Percentiles rank a stretch among this genome's conserved stretches.
These are phyloP conservation scores for Hoplostethus mediterraneus DNA, from an alignment of 2,797 vertebrate species.

Conservation along the genomic window DNA sequence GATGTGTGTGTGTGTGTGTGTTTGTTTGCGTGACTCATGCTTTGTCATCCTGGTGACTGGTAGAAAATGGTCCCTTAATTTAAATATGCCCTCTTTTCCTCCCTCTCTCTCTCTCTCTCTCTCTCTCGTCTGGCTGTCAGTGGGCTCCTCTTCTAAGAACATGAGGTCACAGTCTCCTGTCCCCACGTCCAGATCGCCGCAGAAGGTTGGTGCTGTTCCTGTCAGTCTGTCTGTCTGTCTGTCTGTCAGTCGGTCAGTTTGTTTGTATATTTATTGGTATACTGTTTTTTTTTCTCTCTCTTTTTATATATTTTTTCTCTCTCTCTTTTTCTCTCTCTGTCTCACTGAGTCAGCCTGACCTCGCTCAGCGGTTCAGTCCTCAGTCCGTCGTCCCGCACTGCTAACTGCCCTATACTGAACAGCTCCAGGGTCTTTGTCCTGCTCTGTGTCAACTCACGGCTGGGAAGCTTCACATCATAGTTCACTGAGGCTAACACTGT, in stretches of 20 bases:
- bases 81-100: constrained; percentile 39
- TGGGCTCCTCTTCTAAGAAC: constrained; percentile 94
- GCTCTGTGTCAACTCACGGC: constrained; percentile 46
- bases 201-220: constrained; percentile 89
- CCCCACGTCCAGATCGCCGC: constrained; percentile 92
- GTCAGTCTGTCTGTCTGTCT: constrained; percentile 19
- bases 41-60: constrained; percentile 49
- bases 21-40: constrained; percentile 66
- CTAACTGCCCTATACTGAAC: constrained; percentile 38
- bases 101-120: background rate
- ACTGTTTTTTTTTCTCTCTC: background rate
- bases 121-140: constrained; percentile 64
- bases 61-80: constrained; percentile 48
- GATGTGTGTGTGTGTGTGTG: constrained; percentile 30
- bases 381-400: constrained; percentile 41
- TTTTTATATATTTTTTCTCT: background rate
- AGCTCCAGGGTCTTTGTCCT: constrained; percentile 60
- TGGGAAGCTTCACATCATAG: constrained; percentile 58
- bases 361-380: constrained; percentile 49
- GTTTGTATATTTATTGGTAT: background rate
- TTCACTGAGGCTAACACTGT: constrained; percentile 65
- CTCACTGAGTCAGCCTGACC: constrained; percentile 43
- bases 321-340: constrained; percentile 1
- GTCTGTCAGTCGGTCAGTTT: background rate
- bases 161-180: constrained; percentile 91